Conservation (phyloP, 1,140 invertebrate genomes). For the Aphaenogaster rudis region DNA sequence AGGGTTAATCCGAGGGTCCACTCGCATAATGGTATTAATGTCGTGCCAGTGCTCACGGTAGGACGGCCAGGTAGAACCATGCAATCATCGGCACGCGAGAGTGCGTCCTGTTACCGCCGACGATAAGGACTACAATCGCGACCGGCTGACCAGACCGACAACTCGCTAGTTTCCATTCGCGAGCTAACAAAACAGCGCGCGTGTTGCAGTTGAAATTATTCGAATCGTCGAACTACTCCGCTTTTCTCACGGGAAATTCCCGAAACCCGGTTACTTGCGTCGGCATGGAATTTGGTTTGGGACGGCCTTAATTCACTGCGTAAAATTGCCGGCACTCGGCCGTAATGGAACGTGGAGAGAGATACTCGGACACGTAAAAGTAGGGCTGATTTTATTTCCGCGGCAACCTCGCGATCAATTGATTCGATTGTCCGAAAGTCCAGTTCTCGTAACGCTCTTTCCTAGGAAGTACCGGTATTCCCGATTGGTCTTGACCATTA, state of each 20-base stretch:
- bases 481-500: conserved; percentile 22
- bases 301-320: conserved; percentile 63
- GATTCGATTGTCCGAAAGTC: conserved; percentile 65
- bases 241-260: conserved; percentile 52
- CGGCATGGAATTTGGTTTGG: conserved; percentile 40
- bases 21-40: conserved; percentile 80
- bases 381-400: conserved; percentile 69
- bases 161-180: conserved; percentile 52
- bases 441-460: conserved; percentile 34
- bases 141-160: conserved; percentile 21
- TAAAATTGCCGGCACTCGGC: conserved; percentile 59
- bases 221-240: background rate
- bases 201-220: conserved; percentile 9
- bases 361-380: conserved; percentile 62
- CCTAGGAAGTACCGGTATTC: conserved; percentile 18
- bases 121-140: conserved; percentile 79
- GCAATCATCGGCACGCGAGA: conserved; percentile 82
- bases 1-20: conserved; percentile 63
- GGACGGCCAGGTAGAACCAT: conserved; percentile 76
- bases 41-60: conserved; percentile 77
- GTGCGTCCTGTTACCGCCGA: conserved; percentile 75
- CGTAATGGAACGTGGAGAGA: conserved; percentile 48
- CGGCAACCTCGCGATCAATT: conserved; percentile 47
- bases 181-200: conserved; percentile 43
- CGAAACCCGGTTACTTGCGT: conserved; percentile 55